Percentiles rank a stretch among this genome's conserved stretches.
These are phyloP conservation scores for Venusia cambrica DNA, from an alignment of 2,888 invertebrate genomes.

Conservation along the genomic window DNA sequence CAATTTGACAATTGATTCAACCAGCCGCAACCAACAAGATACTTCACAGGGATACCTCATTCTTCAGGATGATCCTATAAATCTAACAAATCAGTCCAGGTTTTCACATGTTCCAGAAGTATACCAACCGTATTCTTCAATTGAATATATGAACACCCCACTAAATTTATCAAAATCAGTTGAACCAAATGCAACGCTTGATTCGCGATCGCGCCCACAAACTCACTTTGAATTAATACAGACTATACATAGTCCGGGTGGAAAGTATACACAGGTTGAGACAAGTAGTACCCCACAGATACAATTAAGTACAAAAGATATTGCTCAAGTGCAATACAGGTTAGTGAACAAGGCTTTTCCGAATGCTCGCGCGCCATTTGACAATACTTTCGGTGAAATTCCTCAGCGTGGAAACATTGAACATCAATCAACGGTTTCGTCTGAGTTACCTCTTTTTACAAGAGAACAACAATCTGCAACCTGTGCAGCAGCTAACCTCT, in stretches of 20 bases:
- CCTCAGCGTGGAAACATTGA: no score
- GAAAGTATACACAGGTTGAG: not conserved
- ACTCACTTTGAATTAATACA: slow-evolving; percentile 1
- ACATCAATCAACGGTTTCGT: no score
- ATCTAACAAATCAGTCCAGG: not conserved
- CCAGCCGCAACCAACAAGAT: slow-evolving; percentile 2
- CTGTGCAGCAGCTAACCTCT: no score
- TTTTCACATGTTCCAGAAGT: not conserved
- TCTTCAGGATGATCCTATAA: slow-evolving; percentile 2
- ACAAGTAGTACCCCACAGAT: no score
- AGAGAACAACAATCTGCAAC: no score
- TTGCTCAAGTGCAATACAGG: no score
- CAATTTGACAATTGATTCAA: not conserved
- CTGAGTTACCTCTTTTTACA: no score
- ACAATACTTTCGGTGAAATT: no score
- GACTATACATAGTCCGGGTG: not conserved
- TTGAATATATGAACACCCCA: slow-evolving; percentile 2
- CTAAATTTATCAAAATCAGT: slow-evolving; percentile 7
- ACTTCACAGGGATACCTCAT: slow-evolving; percentile 1
- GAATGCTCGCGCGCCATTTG: no score
- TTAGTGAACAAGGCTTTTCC: no score
- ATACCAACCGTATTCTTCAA: not conserved
- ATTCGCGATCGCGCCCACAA: not conserved
- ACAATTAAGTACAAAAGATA: no score
- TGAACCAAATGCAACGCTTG: not conserved